These are phyloP conservation scores for Lepus americanus DNA, from an alignment of 2,113 vertebrate species.

Conservation along the genomic window DNA sequence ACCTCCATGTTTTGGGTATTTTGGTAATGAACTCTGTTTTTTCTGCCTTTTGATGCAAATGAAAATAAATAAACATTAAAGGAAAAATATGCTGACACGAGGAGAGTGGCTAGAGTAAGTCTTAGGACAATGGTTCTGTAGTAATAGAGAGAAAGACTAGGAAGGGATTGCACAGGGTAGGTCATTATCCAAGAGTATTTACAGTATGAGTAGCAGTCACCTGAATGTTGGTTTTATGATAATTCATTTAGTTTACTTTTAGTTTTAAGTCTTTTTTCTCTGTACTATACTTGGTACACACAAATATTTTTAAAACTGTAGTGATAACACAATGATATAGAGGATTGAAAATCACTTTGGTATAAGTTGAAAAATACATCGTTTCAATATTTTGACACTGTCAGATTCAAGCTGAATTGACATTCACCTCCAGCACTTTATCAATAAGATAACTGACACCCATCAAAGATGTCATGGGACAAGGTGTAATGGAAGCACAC, in stretches of 20 bases:
- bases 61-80: too few species aligned
- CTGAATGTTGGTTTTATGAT: neutral
- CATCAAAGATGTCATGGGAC: neutral
- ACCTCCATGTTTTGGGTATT: too few species aligned
- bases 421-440: neutral
- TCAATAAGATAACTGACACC: neutral
- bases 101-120: neutral
- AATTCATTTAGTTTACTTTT: neutral
- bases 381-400: neutral
- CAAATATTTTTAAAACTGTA: neutral
- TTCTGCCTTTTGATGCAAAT: too few species aligned
- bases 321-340: neutral
- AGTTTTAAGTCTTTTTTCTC: neutral
- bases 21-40: too few species aligned
- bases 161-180: neutral
- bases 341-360: neutral
- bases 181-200: neutral
- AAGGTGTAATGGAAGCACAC: neutral
- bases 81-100: neutral
- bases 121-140: neutral
- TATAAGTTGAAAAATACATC: neutral
- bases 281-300: neutral
- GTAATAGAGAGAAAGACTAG: neutral
- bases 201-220: neutral
- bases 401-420: neutral